These are phyloP conservation scores for Altica lythri DNA, from an alignment of 2,888 invertebrate species.

Conservation along the genomic window DNA sequence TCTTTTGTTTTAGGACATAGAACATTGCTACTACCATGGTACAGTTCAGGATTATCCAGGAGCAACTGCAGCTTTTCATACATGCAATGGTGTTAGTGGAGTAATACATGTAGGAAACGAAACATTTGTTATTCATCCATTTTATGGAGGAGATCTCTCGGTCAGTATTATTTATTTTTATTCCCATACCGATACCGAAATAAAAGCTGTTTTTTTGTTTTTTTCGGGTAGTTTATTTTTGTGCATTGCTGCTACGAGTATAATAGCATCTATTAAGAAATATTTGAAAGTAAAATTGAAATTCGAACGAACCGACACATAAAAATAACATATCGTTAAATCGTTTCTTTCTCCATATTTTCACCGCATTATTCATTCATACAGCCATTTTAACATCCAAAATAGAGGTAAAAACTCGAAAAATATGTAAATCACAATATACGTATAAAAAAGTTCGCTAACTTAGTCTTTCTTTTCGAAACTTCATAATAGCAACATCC, in stretches of 20 bases:
- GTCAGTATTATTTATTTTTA: slow-evolving; percentile 67
- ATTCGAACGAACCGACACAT: slow-evolving; percentile 7
- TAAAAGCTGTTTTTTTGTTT: not conserved
- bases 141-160: slow-evolving; percentile 95
- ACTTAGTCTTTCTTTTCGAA: slow-evolving; percentile 9
- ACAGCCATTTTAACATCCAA: slow-evolving; percentile 7
- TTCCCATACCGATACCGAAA: not conserved
- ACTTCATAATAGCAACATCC: slow-evolving; percentile 1
- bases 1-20: slow-evolving; percentile 76
- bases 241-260: not conserved
- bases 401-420: slow-evolving; percentile 15
- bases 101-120: slow-evolving; percentile 98
- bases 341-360: not conserved
- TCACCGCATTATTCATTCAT: slow-evolving; percentile 2
- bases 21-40: slow-evolving; percentile 99
- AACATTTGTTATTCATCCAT: slow-evolving; percentile 97
- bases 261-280: not conserved
- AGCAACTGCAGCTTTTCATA: slow-evolving; percentile 95
- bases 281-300: slow-evolving; percentile 11
- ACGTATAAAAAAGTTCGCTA: slow-evolving; percentile 11
- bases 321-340: slow-evolving; percentile 15
- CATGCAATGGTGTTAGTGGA: slow-evolving; percentile 96
- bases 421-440: slow-evolving; percentile 16
- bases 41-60: slow-evolving; percentile 96
- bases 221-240: not conserved